phyloP scores from a whole-genome alignment of 37 sponge, comb jelly and placozoan species.

The Ephydatia muelleri region DNA sequence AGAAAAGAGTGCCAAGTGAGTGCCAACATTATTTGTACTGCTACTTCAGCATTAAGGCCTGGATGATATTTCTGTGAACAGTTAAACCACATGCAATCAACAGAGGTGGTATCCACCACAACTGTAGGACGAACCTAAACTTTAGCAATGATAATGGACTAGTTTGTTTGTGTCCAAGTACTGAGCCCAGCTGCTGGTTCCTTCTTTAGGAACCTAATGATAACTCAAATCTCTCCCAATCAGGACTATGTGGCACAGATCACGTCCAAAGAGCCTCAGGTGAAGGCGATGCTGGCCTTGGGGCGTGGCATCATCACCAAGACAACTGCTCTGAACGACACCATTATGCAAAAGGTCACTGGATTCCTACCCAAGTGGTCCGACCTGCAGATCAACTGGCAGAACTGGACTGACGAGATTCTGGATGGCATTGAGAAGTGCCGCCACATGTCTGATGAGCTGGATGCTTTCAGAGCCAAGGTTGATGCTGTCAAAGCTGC shows the following conservation, averaged over 20 bases:
- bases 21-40: no score
- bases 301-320: slow-evolving; percentile 58
- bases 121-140: no score
- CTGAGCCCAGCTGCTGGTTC: neutral
- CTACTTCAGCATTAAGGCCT: no score
- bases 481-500: slow-evolving; percentile 19
- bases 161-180: no score
- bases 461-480: slow-evolving; percentile 19
- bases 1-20: no score
- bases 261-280: slow-evolving; percentile 39
- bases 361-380: slow-evolving; percentile 68
- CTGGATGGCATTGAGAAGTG: slow-evolving; percentile 54
- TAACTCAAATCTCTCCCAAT: neutral
- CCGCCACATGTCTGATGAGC: slow-evolving; percentile 31
- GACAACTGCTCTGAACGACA: slow-evolving; percentile 54
- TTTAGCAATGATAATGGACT: no score
- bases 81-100: no score
- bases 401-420: slow-evolving; percentile 80
- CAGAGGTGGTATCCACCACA: no score
- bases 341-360: slow-evolving; percentile 55
- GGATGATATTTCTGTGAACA: no score
- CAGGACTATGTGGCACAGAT: slow-evolving; percentile 52
- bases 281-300: slow-evolving; percentile 57
- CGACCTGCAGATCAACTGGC: slow-evolving; percentile 67
- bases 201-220: neutral